These are phyloP conservation scores for Macrosoma leucophasiata DNA, from an alignment of 2,888 invertebrate genomes.

Conservation along the genomic window DNA sequence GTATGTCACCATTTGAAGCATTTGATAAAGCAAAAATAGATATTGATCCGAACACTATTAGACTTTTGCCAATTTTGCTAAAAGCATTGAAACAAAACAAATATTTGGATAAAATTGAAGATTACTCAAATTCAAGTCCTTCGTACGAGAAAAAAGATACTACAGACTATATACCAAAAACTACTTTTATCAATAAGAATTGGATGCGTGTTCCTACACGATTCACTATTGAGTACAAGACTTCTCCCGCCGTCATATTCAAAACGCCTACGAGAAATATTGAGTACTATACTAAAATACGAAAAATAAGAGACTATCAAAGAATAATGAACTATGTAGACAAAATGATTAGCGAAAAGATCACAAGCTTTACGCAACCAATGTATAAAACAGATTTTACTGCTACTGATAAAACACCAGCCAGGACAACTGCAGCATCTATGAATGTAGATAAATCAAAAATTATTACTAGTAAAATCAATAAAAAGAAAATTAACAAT, in stretches of 20 bases:
- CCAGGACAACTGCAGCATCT: slow-evolving; percentile 13
- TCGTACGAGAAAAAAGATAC: slow-evolving; percentile 30
- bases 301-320: slow-evolving; percentile 53
- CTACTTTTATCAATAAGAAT: slow-evolving; percentile 38
- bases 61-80: slow-evolving; percentile 47
- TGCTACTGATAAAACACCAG: slow-evolving; percentile 19
- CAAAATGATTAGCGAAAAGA: slow-evolving; percentile 51
- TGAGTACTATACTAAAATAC: slow-evolving; percentile 52
- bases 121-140: slow-evolving; percentile 36
- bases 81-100: slow-evolving; percentile 49
- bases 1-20: slow-evolving; percentile 32
- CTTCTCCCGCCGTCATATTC: slow-evolving; percentile 40
- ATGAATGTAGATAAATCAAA: slow-evolving; percentile 9
- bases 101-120: slow-evolving; percentile 43
- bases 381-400: slow-evolving; percentile 26
- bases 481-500: slow-evolving; percentile 7
- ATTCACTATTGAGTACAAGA: slow-evolving; percentile 44
- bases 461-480: slow-evolving; percentile 1
- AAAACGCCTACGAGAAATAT: slow-evolving; percentile 44
- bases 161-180: slow-evolving; percentile 38
- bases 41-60: slow-evolving; percentile 40
- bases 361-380: slow-evolving; percentile 31
- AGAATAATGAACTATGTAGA: slow-evolving; percentile 53
- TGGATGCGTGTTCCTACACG: slow-evolving; percentile 43
- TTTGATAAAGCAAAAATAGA: slow-evolving; percentile 35